A percentile compares a stretch with the other conserved stretches of the same genome.
phyloP scores from a whole-genome alignment of 2,888 invertebrate species.

The Drosophila antonietae region DNA sequence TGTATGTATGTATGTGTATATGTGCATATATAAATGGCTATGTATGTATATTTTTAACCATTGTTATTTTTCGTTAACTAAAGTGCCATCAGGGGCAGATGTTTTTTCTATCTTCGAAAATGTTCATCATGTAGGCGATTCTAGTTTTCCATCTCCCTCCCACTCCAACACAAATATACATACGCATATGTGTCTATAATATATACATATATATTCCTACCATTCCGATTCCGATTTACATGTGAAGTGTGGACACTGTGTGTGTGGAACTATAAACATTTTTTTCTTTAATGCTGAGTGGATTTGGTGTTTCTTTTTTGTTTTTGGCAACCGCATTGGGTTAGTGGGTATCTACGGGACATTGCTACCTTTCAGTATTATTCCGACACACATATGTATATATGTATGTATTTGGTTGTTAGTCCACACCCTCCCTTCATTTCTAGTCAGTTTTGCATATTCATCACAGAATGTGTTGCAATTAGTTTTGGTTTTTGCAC shows the following conservation, averaged over 20 bases:
- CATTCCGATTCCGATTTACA: constrained; percentile 38
- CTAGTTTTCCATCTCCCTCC: constrained; percentile 40
- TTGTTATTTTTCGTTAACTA: constrained; percentile 81
- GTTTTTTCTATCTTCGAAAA: constrained; percentile 73
- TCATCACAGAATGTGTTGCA: constrained; percentile 40
- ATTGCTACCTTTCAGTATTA: constrained; percentile 4
- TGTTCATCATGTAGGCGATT: constrained; percentile 52
- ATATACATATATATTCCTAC: neutral
- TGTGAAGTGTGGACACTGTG: constrained; percentile 46
- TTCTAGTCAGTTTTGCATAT: constrained; percentile 60
- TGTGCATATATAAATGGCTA: constrained; percentile 13
- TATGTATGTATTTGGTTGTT: neutral
- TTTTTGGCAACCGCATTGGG: constrained; percentile 21
- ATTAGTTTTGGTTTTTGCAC: constrained; percentile 62
- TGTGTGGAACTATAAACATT: constrained; percentile 48
- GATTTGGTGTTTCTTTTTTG: constrained; percentile 21
- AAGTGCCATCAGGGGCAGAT: constrained; percentile 83
- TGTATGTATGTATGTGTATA: constrained; percentile 8
- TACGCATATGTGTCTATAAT: neutral
- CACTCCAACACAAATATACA: constrained; percentile 5
- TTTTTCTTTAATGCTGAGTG: constrained; percentile 31
- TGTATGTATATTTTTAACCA: constrained; percentile 73
- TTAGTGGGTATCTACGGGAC: constrained; percentile 27
- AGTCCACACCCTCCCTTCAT: constrained; percentile 13
- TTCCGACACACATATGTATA: neutral